phyloP scores from a whole-genome alignment of 1,140 invertebrate genomes.

The Holcopasites calliopsidis region DNA sequence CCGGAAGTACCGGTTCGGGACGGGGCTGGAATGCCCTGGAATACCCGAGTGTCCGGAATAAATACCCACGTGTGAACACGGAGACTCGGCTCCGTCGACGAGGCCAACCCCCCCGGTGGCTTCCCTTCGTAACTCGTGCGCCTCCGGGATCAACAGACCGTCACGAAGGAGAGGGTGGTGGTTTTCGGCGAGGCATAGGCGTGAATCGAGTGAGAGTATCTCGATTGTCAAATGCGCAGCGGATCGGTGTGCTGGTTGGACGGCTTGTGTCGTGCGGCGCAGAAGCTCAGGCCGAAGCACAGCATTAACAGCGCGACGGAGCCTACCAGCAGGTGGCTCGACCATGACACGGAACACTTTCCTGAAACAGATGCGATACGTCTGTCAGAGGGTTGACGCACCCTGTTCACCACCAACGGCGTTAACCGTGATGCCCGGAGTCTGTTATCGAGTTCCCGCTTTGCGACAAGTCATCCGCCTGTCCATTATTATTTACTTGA shows the following conservation, averaged over 20 bases:
- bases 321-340: conserved; percentile 82
- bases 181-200: conserved; percentile 74
- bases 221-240: conserved; percentile 77
- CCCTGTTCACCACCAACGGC: no score
- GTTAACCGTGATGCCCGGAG: no score
- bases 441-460: background rate
- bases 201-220: conserved; percentile 74
- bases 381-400: conserved; percentile 19
- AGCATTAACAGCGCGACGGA: conserved; percentile 81
- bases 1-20: no score
- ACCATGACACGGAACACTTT: conserved; percentile 83
- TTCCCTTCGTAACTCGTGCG: no score
- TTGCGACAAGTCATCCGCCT: background rate
- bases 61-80: no score
- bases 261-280: conserved; percentile 79
- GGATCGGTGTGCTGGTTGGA: conserved; percentile 68
- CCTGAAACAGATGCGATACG: conserved; percentile 77
- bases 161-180: conserved; percentile 74
- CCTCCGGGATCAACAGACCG: conserved; percentile 72
- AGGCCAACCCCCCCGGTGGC: background rate
- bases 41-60: no score
- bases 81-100: no score
- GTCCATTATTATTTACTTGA: background rate
- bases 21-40: background rate
- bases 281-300: conserved; percentile 83